Conservation (phyloP, 2,113 vertebrate genomes). For the Recurvirostra avosetta region DNA sequence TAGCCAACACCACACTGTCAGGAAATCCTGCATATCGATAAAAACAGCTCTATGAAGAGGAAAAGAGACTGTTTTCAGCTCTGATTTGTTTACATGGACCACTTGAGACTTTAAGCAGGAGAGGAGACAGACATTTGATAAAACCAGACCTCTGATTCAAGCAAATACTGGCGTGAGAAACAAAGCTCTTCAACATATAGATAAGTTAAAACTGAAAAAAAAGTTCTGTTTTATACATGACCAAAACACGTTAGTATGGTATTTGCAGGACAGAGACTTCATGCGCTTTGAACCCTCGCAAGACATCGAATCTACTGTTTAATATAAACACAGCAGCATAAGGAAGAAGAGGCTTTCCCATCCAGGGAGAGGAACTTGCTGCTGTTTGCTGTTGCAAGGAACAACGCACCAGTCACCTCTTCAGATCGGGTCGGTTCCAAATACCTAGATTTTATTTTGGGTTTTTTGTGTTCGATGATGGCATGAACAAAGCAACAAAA, state of each 20-base stretch:
- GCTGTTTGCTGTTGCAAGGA: slow-evolving; percentile 27
- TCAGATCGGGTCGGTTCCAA: slow-evolving; percentile 58
- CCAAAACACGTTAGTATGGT: slow-evolving; percentile 68
- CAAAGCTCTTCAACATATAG: slow-evolving; percentile 64
- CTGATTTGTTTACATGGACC: slow-evolving; percentile 84
- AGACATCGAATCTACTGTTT: slow-evolving; percentile 25
- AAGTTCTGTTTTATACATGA: slow-evolving; percentile 79
- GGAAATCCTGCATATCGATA: slow-evolving; percentile 88
- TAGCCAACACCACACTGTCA: slow-evolving; percentile 93
- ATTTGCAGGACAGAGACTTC: slow-evolving; percentile 56
- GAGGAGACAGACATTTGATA: slow-evolving; percentile 46
- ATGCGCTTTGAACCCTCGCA: slow-evolving; percentile 32
- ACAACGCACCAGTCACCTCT: slow-evolving; percentile 18
- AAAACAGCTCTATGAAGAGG: slow-evolving; percentile 61
- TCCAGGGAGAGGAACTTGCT: slow-evolving; percentile 30
- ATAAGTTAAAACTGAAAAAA: slow-evolving; percentile 68
- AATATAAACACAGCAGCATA: not conserved
- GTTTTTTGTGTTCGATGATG: slow-evolving; percentile 14
- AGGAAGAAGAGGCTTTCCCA: slow-evolving; percentile 15
- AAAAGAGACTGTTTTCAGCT: slow-evolving; percentile 70
- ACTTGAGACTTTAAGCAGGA: slow-evolving; percentile 67
- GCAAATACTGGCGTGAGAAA: slow-evolving; percentile 28
- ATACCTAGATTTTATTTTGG: not conserved
- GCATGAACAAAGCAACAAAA: slow-evolving; percentile 57
- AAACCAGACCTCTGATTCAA: slow-evolving; percentile 50